Conservation (phyloP, 92 coral and sea anemone species). For the Palythoa grandis region DNA sequence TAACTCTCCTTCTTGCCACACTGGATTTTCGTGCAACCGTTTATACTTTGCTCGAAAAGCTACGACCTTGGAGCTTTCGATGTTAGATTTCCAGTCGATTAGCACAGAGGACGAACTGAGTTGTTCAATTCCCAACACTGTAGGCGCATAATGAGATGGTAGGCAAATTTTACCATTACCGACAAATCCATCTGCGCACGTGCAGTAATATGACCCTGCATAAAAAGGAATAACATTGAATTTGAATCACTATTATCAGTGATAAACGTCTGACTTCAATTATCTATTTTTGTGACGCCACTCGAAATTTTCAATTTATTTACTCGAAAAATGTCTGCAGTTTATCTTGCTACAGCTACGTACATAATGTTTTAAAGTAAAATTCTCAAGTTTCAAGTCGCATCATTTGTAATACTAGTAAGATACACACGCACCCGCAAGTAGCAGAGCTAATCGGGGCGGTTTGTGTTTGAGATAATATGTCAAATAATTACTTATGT, state of each 20-base stretch:
- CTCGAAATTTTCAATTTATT: background rate
- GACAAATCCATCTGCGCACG: constrained; percentile 39
- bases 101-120: constrained; percentile 27
- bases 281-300: background rate
- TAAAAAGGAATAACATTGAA: background rate
- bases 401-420: too few relatives aligned
- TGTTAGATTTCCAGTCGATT: constrained; percentile 44
- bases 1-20: constrained; percentile 7
- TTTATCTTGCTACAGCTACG: too few relatives aligned
- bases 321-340: too few relatives aligned
- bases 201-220: constrained; percentile 55
- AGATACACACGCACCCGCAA: too few relatives aligned
- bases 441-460: too few relatives aligned
- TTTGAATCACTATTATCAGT: background rate
- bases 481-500: too few relatives aligned
- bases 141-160: constrained; percentile 24
- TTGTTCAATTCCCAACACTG: constrained; percentile 18
- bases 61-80: constrained; percentile 12
- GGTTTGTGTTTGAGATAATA: too few relatives aligned
- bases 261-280: background rate
- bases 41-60: constrained; percentile 17
- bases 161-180: constrained; percentile 57
- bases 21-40: background rate
- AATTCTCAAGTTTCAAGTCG: too few relatives aligned
- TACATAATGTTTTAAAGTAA: too few relatives aligned